phyloP scores from a whole-genome alignment of 2,888 invertebrate genomes.

The Clostera curtula region DNA sequence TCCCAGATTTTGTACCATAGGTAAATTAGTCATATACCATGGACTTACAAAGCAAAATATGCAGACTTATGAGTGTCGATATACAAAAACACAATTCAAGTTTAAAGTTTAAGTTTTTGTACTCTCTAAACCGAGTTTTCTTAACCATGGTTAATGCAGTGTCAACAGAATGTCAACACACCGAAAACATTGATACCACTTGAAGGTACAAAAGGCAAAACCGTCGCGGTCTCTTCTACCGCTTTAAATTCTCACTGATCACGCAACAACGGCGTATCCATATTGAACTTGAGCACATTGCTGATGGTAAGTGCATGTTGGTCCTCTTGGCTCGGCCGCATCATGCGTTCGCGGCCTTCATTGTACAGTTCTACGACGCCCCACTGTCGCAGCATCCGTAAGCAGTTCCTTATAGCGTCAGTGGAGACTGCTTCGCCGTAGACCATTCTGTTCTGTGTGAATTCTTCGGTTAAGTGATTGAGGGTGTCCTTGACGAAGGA shows the following conservation, averaged over 20 bases:
- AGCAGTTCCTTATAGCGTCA: slow-evolving; percentile 89
- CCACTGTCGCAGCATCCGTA: slow-evolving; percentile 88
- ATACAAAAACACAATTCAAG: too few relatives aligned
- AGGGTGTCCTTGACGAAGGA: slow-evolving; percentile 79
- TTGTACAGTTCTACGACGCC: slow-evolving; percentile 79
- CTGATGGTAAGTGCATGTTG: slow-evolving; percentile 33
- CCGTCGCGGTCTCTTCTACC: too few relatives aligned
- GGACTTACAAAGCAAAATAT: too few relatives aligned
- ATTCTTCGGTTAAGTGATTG: slow-evolving; percentile 77
- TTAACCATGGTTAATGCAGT: too few relatives aligned
- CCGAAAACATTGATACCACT: not conserved
- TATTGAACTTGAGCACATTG: slow-evolving; percentile 49
- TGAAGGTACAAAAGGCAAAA: too few relatives aligned
- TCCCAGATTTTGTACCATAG: too few relatives aligned
- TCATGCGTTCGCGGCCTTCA: slow-evolving; percentile 37
- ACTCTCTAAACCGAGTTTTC: too few relatives aligned
- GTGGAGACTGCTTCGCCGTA: slow-evolving; percentile 89
- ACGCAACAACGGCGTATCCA: slow-evolving; percentile 40
- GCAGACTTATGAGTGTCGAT: too few relatives aligned
- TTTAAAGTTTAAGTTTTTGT: too few relatives aligned
- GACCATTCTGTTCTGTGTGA: slow-evolving; percentile 72
- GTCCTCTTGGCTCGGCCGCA: slow-evolving; percentile 36
- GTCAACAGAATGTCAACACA: not conserved
- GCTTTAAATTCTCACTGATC: slow-evolving; percentile 19
- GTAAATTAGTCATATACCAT: too few relatives aligned